These are phyloP conservation scores for Dorcus parallelipipedus DNA, from an alignment of 2,888 invertebrate species.

Conservation along the genomic window DNA sequence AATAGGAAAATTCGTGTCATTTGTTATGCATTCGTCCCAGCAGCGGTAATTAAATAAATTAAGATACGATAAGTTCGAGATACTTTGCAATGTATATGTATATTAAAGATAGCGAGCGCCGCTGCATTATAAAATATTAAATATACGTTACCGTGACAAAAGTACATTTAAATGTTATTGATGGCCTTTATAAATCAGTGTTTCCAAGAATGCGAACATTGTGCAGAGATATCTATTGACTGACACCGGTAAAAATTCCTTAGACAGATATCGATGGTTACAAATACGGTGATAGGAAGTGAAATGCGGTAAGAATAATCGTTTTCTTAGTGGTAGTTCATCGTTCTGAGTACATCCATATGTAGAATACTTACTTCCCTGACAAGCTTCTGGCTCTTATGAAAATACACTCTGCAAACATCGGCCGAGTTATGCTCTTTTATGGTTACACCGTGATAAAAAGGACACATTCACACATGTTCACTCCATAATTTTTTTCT, in stretches of 20 bases:
- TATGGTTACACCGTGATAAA: too few relatives aligned
- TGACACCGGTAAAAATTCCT: constrained; percentile 25
- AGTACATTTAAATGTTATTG: constrained; percentile 7
- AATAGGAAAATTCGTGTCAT: constrained; percentile 19
- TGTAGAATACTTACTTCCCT: background rate
- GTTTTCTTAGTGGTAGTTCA: constrained; percentile 13
- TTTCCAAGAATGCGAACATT: constrained; percentile 8
- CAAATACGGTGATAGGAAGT: constrained; percentile 23
- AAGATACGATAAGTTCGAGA: background rate
- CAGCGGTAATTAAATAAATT: constrained; percentile 20
- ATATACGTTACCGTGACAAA: constrained; percentile 2
- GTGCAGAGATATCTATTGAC: constrained; percentile 17
- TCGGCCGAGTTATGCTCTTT: too few relatives aligned
- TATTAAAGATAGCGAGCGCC: constrained; percentile 1
- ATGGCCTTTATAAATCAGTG: constrained; percentile 10
- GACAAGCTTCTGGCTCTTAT: background rate
- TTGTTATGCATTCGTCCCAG: constrained; percentile 14
- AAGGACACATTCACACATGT: too few relatives aligned
- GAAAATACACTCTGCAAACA: too few relatives aligned
- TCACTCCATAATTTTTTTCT: too few relatives aligned
- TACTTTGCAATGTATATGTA: background rate
- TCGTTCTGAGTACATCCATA: background rate
- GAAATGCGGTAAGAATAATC: constrained; percentile 21
- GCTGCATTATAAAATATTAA: constrained; percentile 6
- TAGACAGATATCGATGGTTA: constrained; percentile 29